Evolutionary conservation across 2,888 invertebrate genomes (phyloP).

Genomic region (Cylindroiulus punctatus): DNA sequence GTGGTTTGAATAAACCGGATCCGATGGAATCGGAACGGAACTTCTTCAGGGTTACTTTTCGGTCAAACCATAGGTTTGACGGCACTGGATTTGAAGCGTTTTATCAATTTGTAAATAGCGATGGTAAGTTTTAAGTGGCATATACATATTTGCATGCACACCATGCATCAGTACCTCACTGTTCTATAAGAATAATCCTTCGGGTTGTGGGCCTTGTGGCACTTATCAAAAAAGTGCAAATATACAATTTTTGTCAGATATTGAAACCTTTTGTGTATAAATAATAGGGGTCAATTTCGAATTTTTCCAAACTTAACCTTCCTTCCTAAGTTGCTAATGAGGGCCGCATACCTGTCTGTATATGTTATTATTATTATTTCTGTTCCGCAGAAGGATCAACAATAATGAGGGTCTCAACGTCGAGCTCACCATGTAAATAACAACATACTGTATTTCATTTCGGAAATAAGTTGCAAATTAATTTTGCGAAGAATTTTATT

Average conservation of each 20-base stretch:
- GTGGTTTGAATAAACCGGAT: constrained; percentile 73
- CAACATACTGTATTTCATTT: not conserved
- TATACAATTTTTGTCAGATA: no score
- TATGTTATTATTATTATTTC: not conserved
- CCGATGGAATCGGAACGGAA: constrained; percentile 79
- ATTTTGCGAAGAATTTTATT: no score
- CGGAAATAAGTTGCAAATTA: not conserved
- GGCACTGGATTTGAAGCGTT: constrained; percentile 93
- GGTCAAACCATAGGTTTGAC: constrained; percentile 92
- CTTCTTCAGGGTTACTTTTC: constrained; percentile 94
- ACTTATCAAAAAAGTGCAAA: no score
- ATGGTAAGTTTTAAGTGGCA: constrained; percentile 53
- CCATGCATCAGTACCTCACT: no score
- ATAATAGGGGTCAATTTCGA: no score
- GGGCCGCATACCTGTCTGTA: no score
- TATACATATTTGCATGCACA: no score
- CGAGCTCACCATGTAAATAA: constrained; percentile 52
- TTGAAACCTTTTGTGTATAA: no score
- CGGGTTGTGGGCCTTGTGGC: no score
- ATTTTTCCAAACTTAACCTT: no score
- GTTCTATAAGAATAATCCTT: no score
- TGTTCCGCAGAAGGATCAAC: constrained; percentile 52
- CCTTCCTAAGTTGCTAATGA: no score
- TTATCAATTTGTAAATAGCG: constrained; percentile 76
- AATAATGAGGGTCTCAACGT: constrained; percentile 54